Evolutionary conservation across 64 coral and sea anemone species (phyloP).

Genomic region (Montipora cactus): DNA sequence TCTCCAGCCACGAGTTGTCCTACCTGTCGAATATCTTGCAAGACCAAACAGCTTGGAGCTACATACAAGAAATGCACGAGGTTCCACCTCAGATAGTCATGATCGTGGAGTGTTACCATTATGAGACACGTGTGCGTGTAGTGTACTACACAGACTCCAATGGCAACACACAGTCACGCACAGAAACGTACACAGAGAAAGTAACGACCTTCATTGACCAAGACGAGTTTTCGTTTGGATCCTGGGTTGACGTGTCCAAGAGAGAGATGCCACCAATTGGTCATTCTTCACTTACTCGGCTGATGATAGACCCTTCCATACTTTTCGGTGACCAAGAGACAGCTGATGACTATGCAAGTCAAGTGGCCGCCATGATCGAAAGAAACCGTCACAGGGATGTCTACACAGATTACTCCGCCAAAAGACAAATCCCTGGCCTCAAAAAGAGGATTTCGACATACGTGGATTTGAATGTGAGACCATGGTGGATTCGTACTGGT

Average conservation of each 20-base stretch:
- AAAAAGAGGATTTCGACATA: conserved; percentile 84
- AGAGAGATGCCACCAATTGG: conserved; percentile 80
- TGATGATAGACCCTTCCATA: conserved; percentile 66
- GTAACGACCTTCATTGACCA: conserved; percentile 66
- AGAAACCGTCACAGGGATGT: conserved; percentile 70
- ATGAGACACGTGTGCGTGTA: conserved; percentile 58
- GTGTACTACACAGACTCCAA: conserved; percentile 74
- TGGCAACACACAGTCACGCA: conserved; percentile 68
- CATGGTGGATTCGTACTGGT: conserved; percentile 71
- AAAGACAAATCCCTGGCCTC: conserved; percentile 58
- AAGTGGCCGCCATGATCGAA: conserved; percentile 64
- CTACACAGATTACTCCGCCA: conserved; percentile 58
- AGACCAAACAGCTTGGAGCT: conserved; percentile 89
- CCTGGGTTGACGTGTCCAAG: conserved; percentile 85
- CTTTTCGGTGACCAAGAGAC: conserved; percentile 88
- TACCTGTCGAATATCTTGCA: conserved; percentile 85
- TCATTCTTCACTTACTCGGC: conserved; percentile 55
- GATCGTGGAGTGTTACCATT: conserved; percentile 88
- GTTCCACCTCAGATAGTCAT: conserved; percentile 70
- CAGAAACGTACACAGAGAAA: conserved; percentile 83
- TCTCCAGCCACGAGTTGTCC: conserved; percentile 73
- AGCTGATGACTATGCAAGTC: conserved; percentile 49
- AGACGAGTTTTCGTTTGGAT: conserved; percentile 70
- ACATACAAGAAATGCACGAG: conserved; percentile 76
- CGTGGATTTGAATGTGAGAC: conserved; percentile 51